phyloP scores from a whole-genome alignment of 2,797 vertebrate genomes.

The Vespertilio murinus region DNA sequence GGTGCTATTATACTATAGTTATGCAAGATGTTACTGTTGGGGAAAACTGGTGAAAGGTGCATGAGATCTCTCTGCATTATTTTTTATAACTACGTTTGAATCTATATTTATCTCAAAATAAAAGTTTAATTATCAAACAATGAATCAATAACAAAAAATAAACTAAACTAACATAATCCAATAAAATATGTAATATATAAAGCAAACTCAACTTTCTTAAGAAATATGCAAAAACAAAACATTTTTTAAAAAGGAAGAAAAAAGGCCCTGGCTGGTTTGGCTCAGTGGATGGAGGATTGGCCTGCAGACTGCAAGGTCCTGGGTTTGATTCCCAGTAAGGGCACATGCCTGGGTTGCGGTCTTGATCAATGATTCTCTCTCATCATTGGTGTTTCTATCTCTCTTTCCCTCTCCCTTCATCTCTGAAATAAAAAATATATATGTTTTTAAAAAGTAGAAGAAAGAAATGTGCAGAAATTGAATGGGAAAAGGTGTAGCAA shows the following conservation, averaged over 20 bases:
- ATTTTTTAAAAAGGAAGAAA: no score
- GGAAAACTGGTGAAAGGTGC: not conserved
- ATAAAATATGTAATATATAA: not conserved
- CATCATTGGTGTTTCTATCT: no score
- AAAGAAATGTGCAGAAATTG: not conserved
- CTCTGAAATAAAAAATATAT: no score
- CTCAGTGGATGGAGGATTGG: no score
- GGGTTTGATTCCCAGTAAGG: no score
- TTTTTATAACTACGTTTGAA: not conserved
- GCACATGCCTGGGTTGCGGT: no score
- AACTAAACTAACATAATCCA: not conserved
- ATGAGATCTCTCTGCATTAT: not conserved
- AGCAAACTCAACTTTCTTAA: not conserved
- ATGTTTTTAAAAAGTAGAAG: no score
- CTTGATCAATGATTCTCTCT: no score
- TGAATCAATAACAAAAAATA: not conserved
- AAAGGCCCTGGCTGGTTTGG: no score
- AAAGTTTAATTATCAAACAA: not conserved
- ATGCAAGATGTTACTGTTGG: not conserved
- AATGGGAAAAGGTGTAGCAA: not conserved
- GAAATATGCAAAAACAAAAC: not conserved
- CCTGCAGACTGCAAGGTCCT: no score
- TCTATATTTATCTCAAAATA: not conserved
- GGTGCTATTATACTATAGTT: not conserved
- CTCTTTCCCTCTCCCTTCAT: no score